A percentile compares a stretch with the other conserved stretches of the same genome.
phyloP scores from a whole-genome alignment of 2,888 invertebrate species.

The Dilophus febrilis region DNA sequence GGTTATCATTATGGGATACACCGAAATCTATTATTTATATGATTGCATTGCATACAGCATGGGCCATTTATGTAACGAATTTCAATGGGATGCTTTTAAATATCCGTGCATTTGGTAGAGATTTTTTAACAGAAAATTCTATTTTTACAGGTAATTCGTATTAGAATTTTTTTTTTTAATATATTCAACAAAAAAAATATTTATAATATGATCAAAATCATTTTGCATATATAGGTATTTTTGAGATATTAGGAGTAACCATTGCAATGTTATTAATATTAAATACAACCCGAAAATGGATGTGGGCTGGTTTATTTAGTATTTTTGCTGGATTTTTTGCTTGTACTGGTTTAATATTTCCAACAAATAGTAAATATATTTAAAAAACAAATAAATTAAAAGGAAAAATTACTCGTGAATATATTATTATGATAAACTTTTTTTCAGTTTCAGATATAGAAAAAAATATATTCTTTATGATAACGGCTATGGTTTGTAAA shows the following conservation, averaged over 20 bases:
- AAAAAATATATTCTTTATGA: constrained; percentile 25
- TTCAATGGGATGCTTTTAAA: constrained; percentile 32
- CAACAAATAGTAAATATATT: constrained; percentile 11
- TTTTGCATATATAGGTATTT: constrained; percentile 19
- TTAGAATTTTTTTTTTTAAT: background rate
- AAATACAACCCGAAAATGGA: constrained; percentile 28
- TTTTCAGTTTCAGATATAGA: constrained; percentile 13
- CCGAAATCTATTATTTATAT: constrained; percentile 22
- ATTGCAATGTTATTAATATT: constrained; percentile 26
- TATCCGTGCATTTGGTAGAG: constrained; percentile 29
- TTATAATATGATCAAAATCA: background rate
- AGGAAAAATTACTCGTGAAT: no score
- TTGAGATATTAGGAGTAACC: constrained; percentile 29
- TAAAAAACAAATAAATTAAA: no score
- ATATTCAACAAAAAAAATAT: background rate
- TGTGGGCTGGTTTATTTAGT: constrained; percentile 25
- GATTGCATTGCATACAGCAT: constrained; percentile 24
- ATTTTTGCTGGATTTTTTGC: constrained; percentile 27
- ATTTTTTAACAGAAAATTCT: constrained; percentile 26
- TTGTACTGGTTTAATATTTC: constrained; percentile 27
- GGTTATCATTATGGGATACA: constrained; percentile 24
- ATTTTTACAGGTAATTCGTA: constrained; percentile 26
- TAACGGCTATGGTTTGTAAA: constrained; percentile 27
- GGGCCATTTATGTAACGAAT: constrained; percentile 26
- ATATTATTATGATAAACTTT: no score